Base-by-base conservation (phyloP, 2,888 invertebrate species). In the Hydriomena furcata region DNA sequence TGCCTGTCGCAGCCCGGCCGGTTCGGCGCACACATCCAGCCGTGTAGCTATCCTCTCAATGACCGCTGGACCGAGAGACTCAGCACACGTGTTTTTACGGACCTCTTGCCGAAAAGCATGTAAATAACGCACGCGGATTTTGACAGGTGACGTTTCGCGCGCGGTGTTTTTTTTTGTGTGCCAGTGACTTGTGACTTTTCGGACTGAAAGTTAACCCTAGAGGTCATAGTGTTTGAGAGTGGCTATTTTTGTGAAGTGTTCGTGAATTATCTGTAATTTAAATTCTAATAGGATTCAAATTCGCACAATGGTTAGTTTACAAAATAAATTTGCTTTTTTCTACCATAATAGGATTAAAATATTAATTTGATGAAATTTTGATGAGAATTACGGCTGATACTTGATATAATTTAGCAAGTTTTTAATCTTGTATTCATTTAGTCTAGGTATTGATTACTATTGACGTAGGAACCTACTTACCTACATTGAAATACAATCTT, bases 21-120 rank as follows among this genome's bases (percentile, higher is more conserved):
- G 84, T 86, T 81, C 79, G 73, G 77, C 82, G 80, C 82, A 79
- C 82, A 84, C 86, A 86, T 79, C 79, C 79, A 80, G 74, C 76
- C 73, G 79, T 82, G 79, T 82, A 83, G 80, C 80, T 82, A 76
- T 79, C 79, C 82, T 92, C 92, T 92, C 92, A 92, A 92, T 92
- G 92, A 92, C 92, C 92, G 92, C 91, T 91, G 91, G 92, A 91
- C 92, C 92, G 91, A 90, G 88, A 84, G 86, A 81, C 88, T 76
- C 84, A 87, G 79, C 91, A 91, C 92, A 92, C 92, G 92, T 91
- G 91, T 86, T 71, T 71, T 65, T 67, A 72, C 72, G 68, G 66
- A 41, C 36, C 65, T 62, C 68, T 68, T 65, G 68, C 76, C 76
- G 72, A 81, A 84, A 84, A 79, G 83, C 83, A 84, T 84, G 82